phyloP scores from a whole-genome alignment of 2,797 vertebrate genomes.

The Eospalax fontanierii region DNA sequence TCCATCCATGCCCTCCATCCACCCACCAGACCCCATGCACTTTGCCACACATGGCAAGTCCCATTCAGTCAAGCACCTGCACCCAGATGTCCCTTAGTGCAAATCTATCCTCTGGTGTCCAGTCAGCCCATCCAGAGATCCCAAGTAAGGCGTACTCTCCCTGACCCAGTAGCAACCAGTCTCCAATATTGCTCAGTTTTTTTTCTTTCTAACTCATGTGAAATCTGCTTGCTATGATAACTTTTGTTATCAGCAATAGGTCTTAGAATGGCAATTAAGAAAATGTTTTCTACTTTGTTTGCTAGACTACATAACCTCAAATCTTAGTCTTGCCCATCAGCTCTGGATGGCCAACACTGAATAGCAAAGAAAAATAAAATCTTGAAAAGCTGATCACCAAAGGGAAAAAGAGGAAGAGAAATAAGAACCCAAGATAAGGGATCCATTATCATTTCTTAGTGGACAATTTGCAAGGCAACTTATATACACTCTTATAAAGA shows the following conservation, averaged over 20 bases:
- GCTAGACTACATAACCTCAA: constrained; percentile 10
- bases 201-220: constrained; percentile 53
- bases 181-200: no score
- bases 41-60: no score
- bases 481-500: constrained; percentile 7
- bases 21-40: no score
- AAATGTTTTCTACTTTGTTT: constrained; percentile 54
- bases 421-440: neutral
- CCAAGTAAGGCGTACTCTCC: no score
- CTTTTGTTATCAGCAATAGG: constrained; percentile 34
- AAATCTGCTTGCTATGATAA: constrained; percentile 63
- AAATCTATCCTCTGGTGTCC: no score
- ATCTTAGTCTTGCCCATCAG: constrained; percentile 18
- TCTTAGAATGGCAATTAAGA: constrained; percentile 59
- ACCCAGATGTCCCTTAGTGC: no score
- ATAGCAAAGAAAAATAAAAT: constrained; percentile 38
- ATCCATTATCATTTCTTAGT: constrained; percentile 42
- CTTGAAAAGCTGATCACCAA: neutral
- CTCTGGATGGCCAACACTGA: neutral
- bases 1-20: no score
- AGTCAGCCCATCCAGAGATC: no score
- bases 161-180: no score
- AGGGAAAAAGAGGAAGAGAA: neutral
- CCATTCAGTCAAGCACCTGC: no score
- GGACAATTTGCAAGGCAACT: constrained; percentile 15